These are phyloP conservation scores for Axis porcinus DNA, from an alignment of 2,113 vertebrate genomes.

Conservation along the genomic window DNA sequence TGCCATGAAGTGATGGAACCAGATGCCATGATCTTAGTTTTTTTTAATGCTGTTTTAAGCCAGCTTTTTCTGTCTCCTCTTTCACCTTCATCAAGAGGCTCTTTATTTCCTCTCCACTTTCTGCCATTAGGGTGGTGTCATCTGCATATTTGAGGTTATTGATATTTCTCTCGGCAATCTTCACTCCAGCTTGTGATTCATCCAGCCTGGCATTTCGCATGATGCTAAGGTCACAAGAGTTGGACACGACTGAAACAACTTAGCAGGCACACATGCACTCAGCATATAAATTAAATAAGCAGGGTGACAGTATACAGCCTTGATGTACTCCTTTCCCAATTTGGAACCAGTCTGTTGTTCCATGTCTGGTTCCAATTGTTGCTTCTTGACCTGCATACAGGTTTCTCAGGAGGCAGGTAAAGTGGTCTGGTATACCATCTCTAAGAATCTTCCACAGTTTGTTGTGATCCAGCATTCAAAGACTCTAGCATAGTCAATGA, in stretches of 20 bases:
- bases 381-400: background rate
- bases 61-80: background rate
- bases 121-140: background rate
- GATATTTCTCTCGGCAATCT: background rate
- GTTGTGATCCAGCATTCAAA: background rate
- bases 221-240: background rate
- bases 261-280: background rate
- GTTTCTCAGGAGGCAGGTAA: background rate
- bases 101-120: background rate
- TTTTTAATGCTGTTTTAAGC: background rate
- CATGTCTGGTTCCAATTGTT: background rate
- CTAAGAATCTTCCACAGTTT: background rate
- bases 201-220: background rate
- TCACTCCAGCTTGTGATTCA: background rate
- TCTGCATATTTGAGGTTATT: background rate
- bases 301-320: background rate
- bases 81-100: background rate
- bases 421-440: background rate
- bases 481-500: background rate
- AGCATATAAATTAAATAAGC: background rate
- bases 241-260: background rate
- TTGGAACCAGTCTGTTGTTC: background rate
- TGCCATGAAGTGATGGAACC: background rate
- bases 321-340: background rate
- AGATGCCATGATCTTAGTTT: background rate